These are phyloP conservation scores for Invenusta paracnida DNA, from an alignment of 2,888 invertebrate species.

Conservation along the genomic window DNA sequence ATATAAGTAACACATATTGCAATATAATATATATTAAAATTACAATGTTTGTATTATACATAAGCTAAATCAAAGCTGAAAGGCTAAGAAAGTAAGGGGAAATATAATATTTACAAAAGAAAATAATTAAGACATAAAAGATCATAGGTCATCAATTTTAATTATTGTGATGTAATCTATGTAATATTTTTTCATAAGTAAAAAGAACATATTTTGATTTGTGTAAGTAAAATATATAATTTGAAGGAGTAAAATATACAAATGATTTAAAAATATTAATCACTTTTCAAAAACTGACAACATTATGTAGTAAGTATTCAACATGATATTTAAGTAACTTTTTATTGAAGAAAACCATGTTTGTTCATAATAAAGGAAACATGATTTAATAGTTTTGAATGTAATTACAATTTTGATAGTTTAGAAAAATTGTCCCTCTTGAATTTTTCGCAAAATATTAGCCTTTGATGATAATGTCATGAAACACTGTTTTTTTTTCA, in stretches of 20 bases:
- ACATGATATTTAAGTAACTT: background rate
- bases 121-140: background rate
- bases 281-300: background rate
- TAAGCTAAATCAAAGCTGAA: background rate
- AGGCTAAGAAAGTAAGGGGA: background rate
- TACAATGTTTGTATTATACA: background rate
- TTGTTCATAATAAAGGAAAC: too few species aligned
- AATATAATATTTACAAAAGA: too few species aligned
- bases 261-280: background rate
- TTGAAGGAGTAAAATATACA: background rate
- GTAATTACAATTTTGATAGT: too few species aligned
- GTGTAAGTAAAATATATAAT: background rate
- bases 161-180: background rate
- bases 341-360: too few species aligned
- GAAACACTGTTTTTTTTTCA: too few species aligned
- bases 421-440: too few species aligned
- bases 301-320: background rate
- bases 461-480: too few species aligned
- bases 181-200: background rate
- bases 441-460: too few species aligned
- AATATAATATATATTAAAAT: background rate
- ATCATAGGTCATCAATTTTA: background rate
- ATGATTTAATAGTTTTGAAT: too few species aligned
- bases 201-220: background rate
- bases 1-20: background rate